Conservation (phyloP, 30 jellyfish, hydroid and myxozoan species). For the Aurelia sp. region DNA sequence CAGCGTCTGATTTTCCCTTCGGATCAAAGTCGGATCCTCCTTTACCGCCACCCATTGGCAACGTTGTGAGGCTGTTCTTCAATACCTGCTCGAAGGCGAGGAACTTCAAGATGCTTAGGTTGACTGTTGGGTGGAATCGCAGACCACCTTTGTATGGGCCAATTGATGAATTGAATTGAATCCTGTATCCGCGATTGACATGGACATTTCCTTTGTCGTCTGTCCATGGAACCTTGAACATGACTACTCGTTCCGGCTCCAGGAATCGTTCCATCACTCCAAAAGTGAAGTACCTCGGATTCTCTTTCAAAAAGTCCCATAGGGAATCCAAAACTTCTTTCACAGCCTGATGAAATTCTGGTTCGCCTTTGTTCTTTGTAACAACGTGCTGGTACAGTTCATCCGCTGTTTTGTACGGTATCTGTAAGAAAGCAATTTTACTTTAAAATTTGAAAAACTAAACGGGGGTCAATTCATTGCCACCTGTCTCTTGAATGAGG, state of each 20-base stretch:
- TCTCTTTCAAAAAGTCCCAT: constrained; percentile 73
- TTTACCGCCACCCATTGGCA: constrained; percentile 97
- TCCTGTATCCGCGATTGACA: constrained; percentile 90
- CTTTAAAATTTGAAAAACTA: no score
- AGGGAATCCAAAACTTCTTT: constrained; percentile 87
- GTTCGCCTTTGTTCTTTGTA: constrained; percentile 68
- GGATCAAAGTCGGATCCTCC: constrained; percentile 95
- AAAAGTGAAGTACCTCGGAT: constrained; percentile 70
- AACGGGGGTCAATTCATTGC: no score
- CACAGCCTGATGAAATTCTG: constrained; percentile 93
- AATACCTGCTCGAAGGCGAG: constrained; percentile 89
- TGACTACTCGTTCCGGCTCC: constrained; percentile 91
- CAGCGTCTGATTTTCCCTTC: constrained; percentile 84
- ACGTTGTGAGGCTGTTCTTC: constrained; percentile 84
- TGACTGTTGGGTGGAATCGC: constrained; percentile 92
- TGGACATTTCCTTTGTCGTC: constrained; percentile 87
- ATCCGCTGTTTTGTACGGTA: constrained; percentile 80
- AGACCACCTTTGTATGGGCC: constrained; percentile 98
- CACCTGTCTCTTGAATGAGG: no score
- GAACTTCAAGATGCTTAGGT: constrained; percentile 80
- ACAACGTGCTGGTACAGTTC: constrained; percentile 69
- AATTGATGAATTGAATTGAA: constrained; percentile 90
- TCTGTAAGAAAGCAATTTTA: neutral
- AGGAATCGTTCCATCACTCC: constrained; percentile 83
- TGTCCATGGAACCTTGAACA: constrained; percentile 91